phyloP scores from a whole-genome alignment of 2,797 vertebrate genomes.

The Anguilla marmorata region DNA sequence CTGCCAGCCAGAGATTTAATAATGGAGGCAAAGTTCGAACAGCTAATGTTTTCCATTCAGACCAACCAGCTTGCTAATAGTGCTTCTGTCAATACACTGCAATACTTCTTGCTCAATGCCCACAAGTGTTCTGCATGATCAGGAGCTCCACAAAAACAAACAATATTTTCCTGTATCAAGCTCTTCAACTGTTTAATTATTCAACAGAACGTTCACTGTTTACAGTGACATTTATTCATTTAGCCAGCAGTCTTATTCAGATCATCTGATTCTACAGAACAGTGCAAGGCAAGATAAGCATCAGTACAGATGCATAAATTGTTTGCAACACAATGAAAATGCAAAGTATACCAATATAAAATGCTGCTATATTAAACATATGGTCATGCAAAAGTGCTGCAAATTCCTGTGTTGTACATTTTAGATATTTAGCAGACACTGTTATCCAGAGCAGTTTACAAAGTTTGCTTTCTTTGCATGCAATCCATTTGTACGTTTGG shows the following conservation, averaged over 20 bases:
- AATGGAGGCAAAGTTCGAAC: slow-evolving; percentile 49
- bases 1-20: slow-evolving; percentile 47
- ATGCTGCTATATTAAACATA: background rate
- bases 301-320: background rate
- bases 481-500: too few species aligned
- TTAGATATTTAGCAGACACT: background rate
- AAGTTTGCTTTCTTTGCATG: too few species aligned
- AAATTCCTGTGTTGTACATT: background rate
- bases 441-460: too few species aligned
- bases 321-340: background rate
- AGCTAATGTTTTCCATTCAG: slow-evolving; percentile 30
- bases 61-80: slow-evolving; percentile 19
- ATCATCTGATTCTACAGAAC: background rate
- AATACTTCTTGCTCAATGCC: background rate
- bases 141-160: slow-evolving; percentile 20
- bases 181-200: slow-evolving; percentile 10
- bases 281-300: background rate
- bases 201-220: slow-evolving; percentile 25
- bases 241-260: background rate
- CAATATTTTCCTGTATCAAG: slow-evolving; percentile 35
- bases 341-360: background rate
- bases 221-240: background rate
- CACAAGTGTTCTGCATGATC: background rate
- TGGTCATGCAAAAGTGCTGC: background rate
- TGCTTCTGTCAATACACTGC: slow-evolving; percentile 7